Evolutionary conservation across 2,888 invertebrate genomes (phyloP).

Genomic region (Salticus scenicus): DNA sequence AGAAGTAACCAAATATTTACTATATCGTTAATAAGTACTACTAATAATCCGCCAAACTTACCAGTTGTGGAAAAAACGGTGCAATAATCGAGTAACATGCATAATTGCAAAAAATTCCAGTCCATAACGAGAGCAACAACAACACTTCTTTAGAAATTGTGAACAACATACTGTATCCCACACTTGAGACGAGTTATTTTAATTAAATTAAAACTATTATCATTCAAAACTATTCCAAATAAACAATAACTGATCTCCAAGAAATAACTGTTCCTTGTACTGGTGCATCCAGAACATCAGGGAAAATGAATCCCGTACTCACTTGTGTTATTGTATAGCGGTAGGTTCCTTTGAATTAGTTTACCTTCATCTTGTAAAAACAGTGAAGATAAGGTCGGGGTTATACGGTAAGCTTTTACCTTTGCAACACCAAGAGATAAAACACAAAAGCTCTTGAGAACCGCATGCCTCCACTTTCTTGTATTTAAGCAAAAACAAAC

Average conservation of each 20-base stretch:
- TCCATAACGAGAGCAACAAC: conserved; percentile 60
- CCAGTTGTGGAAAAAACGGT: conserved; percentile 69
- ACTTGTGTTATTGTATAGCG: conserved; percentile 23
- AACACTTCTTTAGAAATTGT: conserved; percentile 38
- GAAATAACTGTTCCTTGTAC: too few relatives aligned
- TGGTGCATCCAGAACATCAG: not conserved
- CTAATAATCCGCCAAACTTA: too few relatives aligned
- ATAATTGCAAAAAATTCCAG: conserved; percentile 70
- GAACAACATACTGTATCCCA: conserved; percentile 27
- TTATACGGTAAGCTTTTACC: conserved; percentile 49
- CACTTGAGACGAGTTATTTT: not conserved
- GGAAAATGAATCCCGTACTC: conserved; percentile 17
- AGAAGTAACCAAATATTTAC: too few relatives aligned
- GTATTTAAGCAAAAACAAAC: conserved; percentile 30
- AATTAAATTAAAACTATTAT: conserved; percentile 22
- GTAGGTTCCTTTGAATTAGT: conserved; percentile 51
- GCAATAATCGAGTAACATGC: conserved; percentile 70
- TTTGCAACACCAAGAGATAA: conserved; percentile 27
- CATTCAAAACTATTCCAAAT: too few relatives aligned
- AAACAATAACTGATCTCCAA: too few relatives aligned
- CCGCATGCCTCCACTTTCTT: conserved; percentile 16
- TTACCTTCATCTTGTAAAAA: conserved; percentile 24
- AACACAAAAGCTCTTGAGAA: conserved; percentile 44
- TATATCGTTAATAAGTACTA: too few relatives aligned
- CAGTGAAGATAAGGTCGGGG: conserved; percentile 47